phyloP scores from a whole-genome alignment of 2,888 invertebrate species.

The Ptychoptera albimana region DNA sequence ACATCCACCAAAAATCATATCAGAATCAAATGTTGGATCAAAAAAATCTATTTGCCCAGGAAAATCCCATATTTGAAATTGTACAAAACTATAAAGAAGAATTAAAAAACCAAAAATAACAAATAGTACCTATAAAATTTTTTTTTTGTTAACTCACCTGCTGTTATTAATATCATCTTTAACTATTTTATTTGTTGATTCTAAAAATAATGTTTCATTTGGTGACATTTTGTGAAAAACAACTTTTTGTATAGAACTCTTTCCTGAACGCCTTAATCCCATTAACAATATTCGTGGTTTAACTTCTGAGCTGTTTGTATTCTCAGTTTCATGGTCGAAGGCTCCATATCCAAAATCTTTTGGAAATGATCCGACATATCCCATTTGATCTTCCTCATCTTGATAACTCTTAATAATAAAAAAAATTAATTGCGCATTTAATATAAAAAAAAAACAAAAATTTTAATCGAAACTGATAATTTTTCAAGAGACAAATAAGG shows the following conservation, averaged over 20 bases:
- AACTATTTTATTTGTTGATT: constrained; percentile 95
- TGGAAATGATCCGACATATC: constrained; percentile 54
- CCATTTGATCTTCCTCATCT: constrained; percentile 38
- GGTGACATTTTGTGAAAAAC: constrained; percentile 99
- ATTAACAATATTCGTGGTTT: constrained; percentile 89
- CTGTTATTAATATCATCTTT: constrained; percentile 94
- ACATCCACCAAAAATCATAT: constrained; percentile 92
- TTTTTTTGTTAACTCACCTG: constrained; percentile 12
- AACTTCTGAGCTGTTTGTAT: constrained; percentile 32
- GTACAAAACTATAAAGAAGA: constrained; percentile 71
- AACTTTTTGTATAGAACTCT: constrained; percentile 98
- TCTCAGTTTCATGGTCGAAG: constrained; percentile 67
- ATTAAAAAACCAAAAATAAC: constrained; percentile 33
- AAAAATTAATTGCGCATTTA: not conserved
- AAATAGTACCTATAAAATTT: not conserved
- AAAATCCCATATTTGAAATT: constrained; percentile 99
- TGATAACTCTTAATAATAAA: constrained; percentile 34
- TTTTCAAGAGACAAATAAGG: too few species aligned
- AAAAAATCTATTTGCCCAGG: constrained; percentile 98
- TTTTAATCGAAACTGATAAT: too few species aligned
- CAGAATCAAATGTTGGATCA: constrained; percentile 89
- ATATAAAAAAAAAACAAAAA: too few species aligned
- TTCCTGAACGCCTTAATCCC: constrained; percentile 93
- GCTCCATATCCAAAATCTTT: constrained; percentile 87
- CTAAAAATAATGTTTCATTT: constrained; percentile 95